Conservation (phyloP, 2,797 vertebrate species). For the Rhinoraja longicauda region DNA sequence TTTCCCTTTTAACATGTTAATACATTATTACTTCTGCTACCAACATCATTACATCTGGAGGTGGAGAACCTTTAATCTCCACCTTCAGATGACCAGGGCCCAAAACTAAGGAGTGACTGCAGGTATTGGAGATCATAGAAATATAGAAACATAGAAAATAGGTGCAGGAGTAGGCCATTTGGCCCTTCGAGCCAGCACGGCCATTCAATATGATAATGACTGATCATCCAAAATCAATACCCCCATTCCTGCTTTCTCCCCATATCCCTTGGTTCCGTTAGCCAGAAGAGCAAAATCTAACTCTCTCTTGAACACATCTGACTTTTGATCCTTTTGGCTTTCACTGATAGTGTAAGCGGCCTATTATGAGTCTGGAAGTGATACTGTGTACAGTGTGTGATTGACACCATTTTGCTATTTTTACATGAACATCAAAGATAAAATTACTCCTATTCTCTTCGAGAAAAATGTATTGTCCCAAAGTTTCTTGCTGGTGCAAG, state of each 20-base stretch:
- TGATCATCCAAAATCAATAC: too few relatives aligned
- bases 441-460: background rate
- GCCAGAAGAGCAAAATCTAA: too few relatives aligned
- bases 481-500: background rate
- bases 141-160: too few relatives aligned
- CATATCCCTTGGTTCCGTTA: too few relatives aligned
- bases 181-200: too few relatives aligned
- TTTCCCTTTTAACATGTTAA: background rate
- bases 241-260: too few relatives aligned
- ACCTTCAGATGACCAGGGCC: background rate
- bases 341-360: background rate
- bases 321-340: background rate
- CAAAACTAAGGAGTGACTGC: background rate
- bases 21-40: background rate
- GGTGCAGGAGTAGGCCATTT: too few relatives aligned
- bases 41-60: background rate
- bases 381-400: background rate
- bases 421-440: background rate
- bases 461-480: background rate
- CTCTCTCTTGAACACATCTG: too few relatives aligned
- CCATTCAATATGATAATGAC: too few relatives aligned
- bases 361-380: background rate
- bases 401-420: background rate
- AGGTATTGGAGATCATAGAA: background rate
- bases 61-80: background rate